Percentiles rank a stretch among this genome's conserved stretches.
Evolutionary conservation across 1,140 invertebrate genomes (phyloP).

Genomic region (Drosophila arawakana): DNA sequence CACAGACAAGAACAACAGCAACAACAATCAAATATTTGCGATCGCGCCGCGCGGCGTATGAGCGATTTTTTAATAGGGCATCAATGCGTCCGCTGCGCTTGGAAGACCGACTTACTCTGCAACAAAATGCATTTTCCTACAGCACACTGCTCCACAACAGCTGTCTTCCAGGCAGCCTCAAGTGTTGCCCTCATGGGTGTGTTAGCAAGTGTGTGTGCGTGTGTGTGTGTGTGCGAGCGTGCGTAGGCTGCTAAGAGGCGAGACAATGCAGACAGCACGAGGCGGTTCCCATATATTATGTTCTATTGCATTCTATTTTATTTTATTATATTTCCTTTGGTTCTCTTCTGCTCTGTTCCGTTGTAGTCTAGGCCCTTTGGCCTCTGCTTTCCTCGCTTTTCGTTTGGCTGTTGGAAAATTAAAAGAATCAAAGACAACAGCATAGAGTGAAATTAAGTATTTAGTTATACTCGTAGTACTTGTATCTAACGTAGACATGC

Average conservation of each 20-base stretch:
- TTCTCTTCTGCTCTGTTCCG: slow-evolving; percentile 19
- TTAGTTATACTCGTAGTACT: slow-evolving; percentile 75
- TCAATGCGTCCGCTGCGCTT: slow-evolving; percentile 61
- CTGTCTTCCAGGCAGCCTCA: slow-evolving; percentile 73
- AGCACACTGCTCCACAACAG: slow-evolving; percentile 65
- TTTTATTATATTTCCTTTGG: slow-evolving; percentile 19
- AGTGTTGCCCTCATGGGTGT: slow-evolving; percentile 6
- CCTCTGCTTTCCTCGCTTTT: neutral
- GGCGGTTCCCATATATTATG: slow-evolving; percentile 22
- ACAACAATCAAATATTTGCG: slow-evolving; percentile 55
- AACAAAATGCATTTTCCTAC: slow-evolving; percentile 47
- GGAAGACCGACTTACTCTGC: slow-evolving; percentile 79
- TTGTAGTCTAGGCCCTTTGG: slow-evolving; percentile 28
- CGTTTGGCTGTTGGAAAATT: slow-evolving; percentile 66
- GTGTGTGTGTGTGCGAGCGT: slow-evolving; percentile 30
- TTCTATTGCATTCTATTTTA: slow-evolving; percentile 35
- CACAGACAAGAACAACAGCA: slow-evolving; percentile 42
- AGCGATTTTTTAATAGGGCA: slow-evolving; percentile 45
- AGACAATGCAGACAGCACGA: slow-evolving; percentile 60
- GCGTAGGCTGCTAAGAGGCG: slow-evolving; percentile 74
- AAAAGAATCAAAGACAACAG: slow-evolving; percentile 81
- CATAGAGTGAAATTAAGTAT: slow-evolving; percentile 80
- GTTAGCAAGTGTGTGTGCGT: neutral
- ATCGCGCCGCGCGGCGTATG: slow-evolving; percentile 75
- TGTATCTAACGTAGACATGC: slow-evolving; percentile 69